phyloP scores from a whole-genome alignment of 2,797 vertebrate species.

The Argentina silus region DNA sequence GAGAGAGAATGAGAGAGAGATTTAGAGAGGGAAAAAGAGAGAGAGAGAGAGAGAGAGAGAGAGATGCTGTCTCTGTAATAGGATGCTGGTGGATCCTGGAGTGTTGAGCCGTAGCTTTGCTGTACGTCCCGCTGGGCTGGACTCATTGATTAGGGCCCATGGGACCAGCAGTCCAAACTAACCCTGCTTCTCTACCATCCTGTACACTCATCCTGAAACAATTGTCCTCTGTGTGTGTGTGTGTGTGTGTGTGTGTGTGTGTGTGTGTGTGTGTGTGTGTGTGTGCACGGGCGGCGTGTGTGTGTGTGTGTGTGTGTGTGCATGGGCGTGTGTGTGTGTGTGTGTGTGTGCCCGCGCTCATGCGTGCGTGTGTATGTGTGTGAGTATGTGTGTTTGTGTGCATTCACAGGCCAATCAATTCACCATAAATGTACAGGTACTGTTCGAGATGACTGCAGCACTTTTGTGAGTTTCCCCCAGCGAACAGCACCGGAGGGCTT shows the following conservation, averaged over 20 bases:
- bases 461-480: slow-evolving; percentile 38
- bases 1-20: slow-evolving; percentile 1
- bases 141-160: slow-evolving; percentile 64
- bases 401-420: slow-evolving; percentile 34
- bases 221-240: background rate
- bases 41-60: slow-evolving; percentile 19
- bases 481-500: too few species aligned
- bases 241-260: background rate
- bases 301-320: background rate
- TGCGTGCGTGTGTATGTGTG: background rate
- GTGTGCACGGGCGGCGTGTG: background rate
- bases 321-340: background rate
- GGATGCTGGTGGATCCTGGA: slow-evolving; percentile 53
- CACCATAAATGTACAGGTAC: slow-evolving; percentile 28
- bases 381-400: background rate
- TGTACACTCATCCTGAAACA: background rate
- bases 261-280: background rate
- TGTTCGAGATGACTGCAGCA: slow-evolving; percentile 63
- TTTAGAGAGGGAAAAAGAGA: slow-evolving; percentile 18
- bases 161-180: slow-evolving; percentile 55
- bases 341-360: background rate
- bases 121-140: slow-evolving; percentile 58
- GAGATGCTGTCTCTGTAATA: slow-evolving; percentile 34
- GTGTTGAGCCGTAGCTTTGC: slow-evolving; percentile 35
- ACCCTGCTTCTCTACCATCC: slow-evolving; percentile 24